Percentiles rank a stretch among this genome's conserved stretches.
Evolutionary conservation across 1,140 invertebrate species (phyloP).

Genomic region (Drosophila rufa): DNA sequence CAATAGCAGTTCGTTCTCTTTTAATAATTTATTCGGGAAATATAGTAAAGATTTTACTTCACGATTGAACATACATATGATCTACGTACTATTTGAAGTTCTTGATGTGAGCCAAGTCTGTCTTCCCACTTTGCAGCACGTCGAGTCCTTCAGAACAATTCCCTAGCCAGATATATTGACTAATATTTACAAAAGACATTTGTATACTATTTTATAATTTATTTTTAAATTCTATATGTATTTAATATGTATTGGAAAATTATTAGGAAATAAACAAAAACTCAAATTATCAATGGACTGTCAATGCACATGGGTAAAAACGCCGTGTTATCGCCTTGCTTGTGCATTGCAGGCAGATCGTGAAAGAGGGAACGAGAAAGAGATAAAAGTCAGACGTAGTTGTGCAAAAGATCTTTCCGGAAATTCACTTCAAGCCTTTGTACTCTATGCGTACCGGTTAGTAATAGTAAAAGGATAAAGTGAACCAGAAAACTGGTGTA

Average conservation of each 20-base stretch:
- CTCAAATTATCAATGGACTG: background rate
- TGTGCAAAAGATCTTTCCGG: too few relatives aligned
- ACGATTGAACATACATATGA: too few relatives aligned
- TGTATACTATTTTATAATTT: conserved; percentile 53
- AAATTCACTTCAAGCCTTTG: too few relatives aligned
- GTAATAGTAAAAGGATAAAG: too few relatives aligned
- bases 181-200: conserved; percentile 32
- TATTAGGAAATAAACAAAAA: conserved; percentile 45
- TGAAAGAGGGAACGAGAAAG: too few relatives aligned
- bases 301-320: background rate
- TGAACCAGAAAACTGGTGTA: too few relatives aligned
- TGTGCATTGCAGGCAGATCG: too few relatives aligned
- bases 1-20: conserved; percentile 7
- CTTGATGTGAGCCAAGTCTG: conserved; percentile 5
- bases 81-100: background rate
- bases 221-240: conserved; percentile 56
- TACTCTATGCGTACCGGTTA: too few relatives aligned
- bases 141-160: background rate
- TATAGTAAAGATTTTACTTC: background rate
- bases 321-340: too few relatives aligned
- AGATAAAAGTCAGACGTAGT: too few relatives aligned
- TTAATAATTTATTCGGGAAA: conserved; percentile 2
- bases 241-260: conserved; percentile 48
- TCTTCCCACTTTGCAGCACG: background rate
- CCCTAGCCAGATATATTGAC: conserved; percentile 15